Percentiles rank a stretch among this genome's conserved stretches.
Conservation (phyloP, 2,888 invertebrate species). For the Pherbina coryleti region DNA sequence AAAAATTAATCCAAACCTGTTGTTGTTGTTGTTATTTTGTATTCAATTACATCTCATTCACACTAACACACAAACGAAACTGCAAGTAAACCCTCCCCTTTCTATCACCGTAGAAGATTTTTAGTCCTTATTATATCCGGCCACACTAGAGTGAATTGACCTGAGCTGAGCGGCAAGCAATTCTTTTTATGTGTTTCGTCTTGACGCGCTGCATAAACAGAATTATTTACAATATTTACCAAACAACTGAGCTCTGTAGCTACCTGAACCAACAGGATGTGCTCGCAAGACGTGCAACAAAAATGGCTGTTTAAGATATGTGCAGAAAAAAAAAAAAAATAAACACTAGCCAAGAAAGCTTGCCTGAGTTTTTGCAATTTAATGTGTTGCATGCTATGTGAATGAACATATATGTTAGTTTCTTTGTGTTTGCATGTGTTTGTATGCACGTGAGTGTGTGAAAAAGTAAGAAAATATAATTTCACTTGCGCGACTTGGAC, state of each 20-base stretch:
- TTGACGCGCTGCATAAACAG: constrained; percentile 44
- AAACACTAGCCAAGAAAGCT: not conserved
- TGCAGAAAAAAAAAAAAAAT: not conserved
- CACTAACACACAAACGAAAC: not conserved
- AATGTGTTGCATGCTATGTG: not conserved
- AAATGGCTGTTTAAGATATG: not conserved
- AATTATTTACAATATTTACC: constrained; percentile 42
- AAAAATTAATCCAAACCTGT: constrained; percentile 60
- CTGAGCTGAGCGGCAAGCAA: constrained; percentile 8
- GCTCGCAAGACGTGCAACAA: not conserved
- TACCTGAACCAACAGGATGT: not conserved
- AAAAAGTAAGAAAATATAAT: constrained; percentile 1
- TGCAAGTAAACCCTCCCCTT: constrained; percentile 3
- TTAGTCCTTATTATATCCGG: constrained; percentile 17
- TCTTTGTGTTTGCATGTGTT: not conserved
- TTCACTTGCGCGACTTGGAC: not conserved
- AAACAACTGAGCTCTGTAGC: not conserved
- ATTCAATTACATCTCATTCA: constrained; percentile 28
- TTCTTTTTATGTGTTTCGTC: constrained; percentile 42
- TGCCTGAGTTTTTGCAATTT: not conserved
- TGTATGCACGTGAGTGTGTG: not conserved
- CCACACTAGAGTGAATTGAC: not conserved
- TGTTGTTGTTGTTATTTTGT: constrained; percentile 29
- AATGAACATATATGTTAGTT: too few species aligned
- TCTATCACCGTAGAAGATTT: not conserved